phyloP scores from a whole-genome alignment of 2,113 vertebrate species.

The Hymenochirus boettgeri region DNA sequence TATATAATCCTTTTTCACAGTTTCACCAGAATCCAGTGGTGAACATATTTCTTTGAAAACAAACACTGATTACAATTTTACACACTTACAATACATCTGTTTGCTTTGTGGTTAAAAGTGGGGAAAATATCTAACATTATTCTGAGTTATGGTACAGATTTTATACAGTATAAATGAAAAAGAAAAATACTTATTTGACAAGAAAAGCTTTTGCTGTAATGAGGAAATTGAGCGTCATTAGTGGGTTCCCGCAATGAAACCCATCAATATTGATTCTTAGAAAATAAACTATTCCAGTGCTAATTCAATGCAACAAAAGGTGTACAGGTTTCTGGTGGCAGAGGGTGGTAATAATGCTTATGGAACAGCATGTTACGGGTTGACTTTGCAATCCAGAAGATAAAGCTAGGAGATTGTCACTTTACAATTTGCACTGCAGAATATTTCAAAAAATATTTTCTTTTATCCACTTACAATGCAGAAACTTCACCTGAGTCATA shows the following conservation, averaged over 20 bases:
- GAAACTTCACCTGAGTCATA: conserved; percentile 69
- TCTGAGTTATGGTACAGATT: conserved; percentile 3
- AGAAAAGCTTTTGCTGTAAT: neutral
- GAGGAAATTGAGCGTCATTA: neutral
- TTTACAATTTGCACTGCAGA: conserved; percentile 54
- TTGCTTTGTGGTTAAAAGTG: conserved; percentile 1
- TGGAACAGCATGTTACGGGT: neutral
- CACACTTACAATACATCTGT: conserved; percentile 18
- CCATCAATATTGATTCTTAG: neutral
- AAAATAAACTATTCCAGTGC: neutral
- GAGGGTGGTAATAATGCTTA: neutral
- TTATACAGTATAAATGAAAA: conserved; percentile 11
- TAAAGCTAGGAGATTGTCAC: conserved; percentile 34
- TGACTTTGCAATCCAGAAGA: conserved; percentile 1
- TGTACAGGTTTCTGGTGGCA: neutral
- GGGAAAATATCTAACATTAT: neutral
- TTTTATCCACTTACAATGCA: conserved; percentile 53
- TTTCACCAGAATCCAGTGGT: conserved; percentile 36
- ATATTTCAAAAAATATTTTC: conserved; percentile 66
- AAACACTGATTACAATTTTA: conserved; percentile 21
- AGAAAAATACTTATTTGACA: neutral
- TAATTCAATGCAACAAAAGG: conserved; percentile 4
- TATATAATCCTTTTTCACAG: conserved; percentile 11
- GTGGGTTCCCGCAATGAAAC: neutral
- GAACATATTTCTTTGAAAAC: conserved; percentile 20